Percentiles rank a stretch among this genome's conserved stretches.
Conservation (phyloP, 2,797 vertebrate genomes). For the Tamandua tetradactyla region DNA sequence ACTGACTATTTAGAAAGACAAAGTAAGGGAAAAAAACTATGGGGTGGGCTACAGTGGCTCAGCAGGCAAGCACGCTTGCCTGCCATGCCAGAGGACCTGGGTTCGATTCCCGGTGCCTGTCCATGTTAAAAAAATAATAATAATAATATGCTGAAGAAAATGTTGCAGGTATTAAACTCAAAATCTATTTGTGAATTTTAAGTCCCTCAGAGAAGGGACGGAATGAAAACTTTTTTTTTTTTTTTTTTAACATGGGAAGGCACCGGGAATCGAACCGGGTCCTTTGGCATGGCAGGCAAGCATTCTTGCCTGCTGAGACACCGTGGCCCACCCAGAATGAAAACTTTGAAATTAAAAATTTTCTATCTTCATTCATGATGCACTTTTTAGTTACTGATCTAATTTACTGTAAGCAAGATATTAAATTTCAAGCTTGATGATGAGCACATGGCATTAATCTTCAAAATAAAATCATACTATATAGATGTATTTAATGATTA, state of each 20-base stretch:
- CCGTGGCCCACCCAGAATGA: too few relatives aligned
- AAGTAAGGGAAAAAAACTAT: neutral
- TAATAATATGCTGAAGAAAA: neutral
- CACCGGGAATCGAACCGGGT: too few relatives aligned
- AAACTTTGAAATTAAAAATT: constrained; percentile 75
- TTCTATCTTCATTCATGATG: constrained; percentile 30
- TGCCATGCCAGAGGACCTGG: too few relatives aligned
- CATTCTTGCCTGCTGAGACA: too few relatives aligned
- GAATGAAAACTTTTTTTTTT: constrained; percentile 64
- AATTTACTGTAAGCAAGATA: constrained; percentile 72
- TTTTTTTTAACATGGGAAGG: too few relatives aligned
- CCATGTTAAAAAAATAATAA: too few relatives aligned
- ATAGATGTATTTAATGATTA: constrained; percentile 63
- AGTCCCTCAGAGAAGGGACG: constrained; percentile 26
- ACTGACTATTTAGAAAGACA: neutral
- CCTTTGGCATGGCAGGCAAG: too few relatives aligned
- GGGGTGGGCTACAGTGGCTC: too few relatives aligned
- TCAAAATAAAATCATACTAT: constrained; percentile 67
- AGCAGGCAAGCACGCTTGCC: too few relatives aligned
- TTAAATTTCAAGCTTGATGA: constrained; percentile 71
- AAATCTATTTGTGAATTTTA: neutral
- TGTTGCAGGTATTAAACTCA: neutral
- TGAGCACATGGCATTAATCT: constrained; percentile 70
- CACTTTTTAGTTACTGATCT: constrained; percentile 77
- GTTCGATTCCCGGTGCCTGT: too few relatives aligned